Percentiles rank a stretch among this genome's conserved stretches.
phyloP scores from a whole-genome alignment of 2,113 vertebrate genomes.

The Tychaedon coryphoeus region DNA sequence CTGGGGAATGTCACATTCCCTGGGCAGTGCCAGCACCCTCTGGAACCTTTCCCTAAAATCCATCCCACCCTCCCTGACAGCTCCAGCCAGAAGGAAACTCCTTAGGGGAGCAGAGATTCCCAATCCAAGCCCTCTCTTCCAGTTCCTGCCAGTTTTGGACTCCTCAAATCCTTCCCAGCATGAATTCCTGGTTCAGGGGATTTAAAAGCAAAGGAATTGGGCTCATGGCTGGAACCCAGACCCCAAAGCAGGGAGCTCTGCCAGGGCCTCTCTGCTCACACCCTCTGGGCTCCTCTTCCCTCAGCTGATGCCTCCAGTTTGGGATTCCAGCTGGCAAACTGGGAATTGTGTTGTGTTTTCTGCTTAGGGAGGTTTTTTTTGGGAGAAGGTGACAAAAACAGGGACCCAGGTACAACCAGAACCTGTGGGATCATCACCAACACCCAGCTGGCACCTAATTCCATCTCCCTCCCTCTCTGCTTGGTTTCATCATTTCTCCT shows the following conservation, averaged over 20 bases:
- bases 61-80: background rate
- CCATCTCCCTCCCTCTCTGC: background rate
- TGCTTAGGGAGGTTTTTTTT: background rate
- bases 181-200: background rate
- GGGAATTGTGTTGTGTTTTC: background rate
- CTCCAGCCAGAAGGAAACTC: background rate
- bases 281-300: background rate
- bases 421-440: background rate
- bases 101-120: background rate
- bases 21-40: background rate
- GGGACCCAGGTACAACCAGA: background rate
- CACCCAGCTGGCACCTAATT: background rate
- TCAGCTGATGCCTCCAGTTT: background rate
- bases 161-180: background rate
- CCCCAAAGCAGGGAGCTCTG: background rate
- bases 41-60: background rate
- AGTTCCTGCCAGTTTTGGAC: background rate
- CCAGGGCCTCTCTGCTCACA: background rate
- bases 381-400: rapidly evolving
- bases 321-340: background rate
- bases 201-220: background rate
- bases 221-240: background rate
- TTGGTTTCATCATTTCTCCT: rapidly evolving
- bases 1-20: rapidly evolving
- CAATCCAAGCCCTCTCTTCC: background rate